These are phyloP conservation scores for Thysanoteuthis rhombus DNA, from an alignment of 2,888 invertebrate genomes.

Conservation along the genomic window DNA sequence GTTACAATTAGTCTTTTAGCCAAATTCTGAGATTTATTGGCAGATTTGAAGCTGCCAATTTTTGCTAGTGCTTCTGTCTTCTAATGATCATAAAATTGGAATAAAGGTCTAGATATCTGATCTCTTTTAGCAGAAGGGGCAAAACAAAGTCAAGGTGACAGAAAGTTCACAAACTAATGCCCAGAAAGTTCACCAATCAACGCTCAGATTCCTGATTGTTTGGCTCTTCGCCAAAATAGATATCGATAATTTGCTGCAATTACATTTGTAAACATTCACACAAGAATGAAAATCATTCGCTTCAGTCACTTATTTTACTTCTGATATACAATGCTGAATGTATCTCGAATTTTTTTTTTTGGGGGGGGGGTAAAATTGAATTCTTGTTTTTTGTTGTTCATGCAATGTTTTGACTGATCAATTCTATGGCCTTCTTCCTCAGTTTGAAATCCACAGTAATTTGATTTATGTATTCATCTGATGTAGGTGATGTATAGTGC, in stretches of 20 bases:
- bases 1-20: neutral
- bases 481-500: no score
- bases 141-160: conserved; percentile 12
- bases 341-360: no score
- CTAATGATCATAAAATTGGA: neutral
- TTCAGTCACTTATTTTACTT: neutral
- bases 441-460: no score
- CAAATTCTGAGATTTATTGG: neutral
- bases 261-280: neutral
- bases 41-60: neutral
- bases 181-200: neutral
- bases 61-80: neutral
- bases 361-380: no score
- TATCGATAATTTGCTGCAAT: neutral
- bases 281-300: neutral
- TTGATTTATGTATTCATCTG: no score
- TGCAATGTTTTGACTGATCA: no score
- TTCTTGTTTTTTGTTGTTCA: no score
- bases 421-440: no score
- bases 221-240: neutral
- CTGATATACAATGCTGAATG: neutral
- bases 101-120: neutral
- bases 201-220: neutral
- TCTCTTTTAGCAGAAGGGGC: neutral
- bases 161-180: neutral